Conservation (phyloP, 1,140 invertebrate species). For the Aradophagus sp. region DNA sequence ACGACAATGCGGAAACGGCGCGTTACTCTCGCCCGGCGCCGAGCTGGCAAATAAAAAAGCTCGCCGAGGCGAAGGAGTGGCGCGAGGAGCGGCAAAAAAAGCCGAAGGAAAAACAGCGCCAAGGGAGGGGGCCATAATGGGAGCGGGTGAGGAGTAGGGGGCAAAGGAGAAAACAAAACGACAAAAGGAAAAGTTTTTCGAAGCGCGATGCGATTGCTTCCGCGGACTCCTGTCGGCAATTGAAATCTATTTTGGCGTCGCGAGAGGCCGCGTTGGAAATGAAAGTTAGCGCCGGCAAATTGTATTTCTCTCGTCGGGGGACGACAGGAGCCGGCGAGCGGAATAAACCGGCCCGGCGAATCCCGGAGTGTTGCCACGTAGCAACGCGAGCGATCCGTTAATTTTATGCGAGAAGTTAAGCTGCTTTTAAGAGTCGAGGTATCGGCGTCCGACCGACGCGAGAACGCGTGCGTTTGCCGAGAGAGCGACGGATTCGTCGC, state of each 20-base stretch:
- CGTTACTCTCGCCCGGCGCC: constrained; percentile 7
- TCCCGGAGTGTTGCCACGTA: constrained; percentile 56
- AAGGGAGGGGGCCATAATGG: background rate
- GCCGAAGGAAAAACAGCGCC: no score
- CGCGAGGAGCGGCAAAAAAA: no score
- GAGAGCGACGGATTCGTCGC: constrained; percentile 13
- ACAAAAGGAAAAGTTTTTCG: constrained; percentile 45
- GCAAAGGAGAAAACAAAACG: constrained; percentile 12
- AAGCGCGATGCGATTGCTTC: constrained; percentile 58
- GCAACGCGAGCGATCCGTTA: constrained; percentile 68
- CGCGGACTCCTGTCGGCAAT: constrained; percentile 54
- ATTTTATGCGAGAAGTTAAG: constrained; percentile 75
- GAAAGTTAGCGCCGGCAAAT: constrained; percentile 65
- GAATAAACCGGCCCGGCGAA: constrained; percentile 46
- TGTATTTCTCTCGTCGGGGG: constrained; percentile 62
- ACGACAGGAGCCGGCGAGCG: constrained; percentile 37
- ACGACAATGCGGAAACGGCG: constrained; percentile 1
- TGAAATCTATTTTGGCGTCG: constrained; percentile 61
- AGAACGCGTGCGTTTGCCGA: no score
- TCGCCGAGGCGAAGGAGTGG: no score
- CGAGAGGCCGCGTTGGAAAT: constrained; percentile 57
- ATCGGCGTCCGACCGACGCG: constrained; percentile 24
- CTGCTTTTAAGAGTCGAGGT: constrained; percentile 69
- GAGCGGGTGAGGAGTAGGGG: background rate
- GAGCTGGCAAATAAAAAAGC: constrained; percentile 29